Conservation (phyloP, 2,888 invertebrate species). For the Eustalomyia histrio region DNA sequence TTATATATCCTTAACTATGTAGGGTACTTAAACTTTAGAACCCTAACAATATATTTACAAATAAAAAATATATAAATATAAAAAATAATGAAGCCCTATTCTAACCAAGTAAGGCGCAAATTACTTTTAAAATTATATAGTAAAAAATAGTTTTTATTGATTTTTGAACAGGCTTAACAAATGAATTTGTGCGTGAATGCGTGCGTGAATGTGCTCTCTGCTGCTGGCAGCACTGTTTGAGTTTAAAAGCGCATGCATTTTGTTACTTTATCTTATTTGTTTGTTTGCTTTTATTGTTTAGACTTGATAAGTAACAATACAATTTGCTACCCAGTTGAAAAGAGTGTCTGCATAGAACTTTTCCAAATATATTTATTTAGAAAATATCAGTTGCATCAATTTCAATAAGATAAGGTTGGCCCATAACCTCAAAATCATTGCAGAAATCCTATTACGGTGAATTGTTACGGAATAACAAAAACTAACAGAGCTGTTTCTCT, state of each 20-base stretch:
- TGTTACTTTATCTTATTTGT: slow-evolving; percentile 8
- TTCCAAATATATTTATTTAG: too few relatives aligned
- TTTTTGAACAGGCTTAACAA: slow-evolving; percentile 34
- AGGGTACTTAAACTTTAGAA: neutral
- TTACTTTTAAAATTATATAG: slow-evolving; percentile 26
- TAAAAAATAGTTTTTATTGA: slow-evolving; percentile 29
- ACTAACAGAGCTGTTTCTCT: too few relatives aligned
- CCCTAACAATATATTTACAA: neutral
- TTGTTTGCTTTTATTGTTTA: slow-evolving; percentile 1
- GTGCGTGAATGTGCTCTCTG: slow-evolving; percentile 17
- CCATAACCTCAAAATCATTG: too few relatives aligned
- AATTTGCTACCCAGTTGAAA: too few relatives aligned
- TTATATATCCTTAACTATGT: neutral
- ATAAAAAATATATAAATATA: too few relatives aligned
- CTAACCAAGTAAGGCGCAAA: slow-evolving; percentile 39
- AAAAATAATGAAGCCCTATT: slow-evolving; percentile 28
- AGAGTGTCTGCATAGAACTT: too few relatives aligned
- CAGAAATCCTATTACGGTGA: too few relatives aligned
- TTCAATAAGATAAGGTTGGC: too few relatives aligned
- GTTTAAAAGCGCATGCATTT: slow-evolving; percentile 4
- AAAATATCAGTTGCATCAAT: too few relatives aligned
- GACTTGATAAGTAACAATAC: neutral
- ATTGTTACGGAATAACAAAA: too few relatives aligned
- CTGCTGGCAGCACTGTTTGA: neutral
- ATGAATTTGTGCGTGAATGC: slow-evolving; percentile 45